Evolutionary conservation across 2,888 invertebrate genomes (phyloP), one percentile per base, ranked within the genome.

Genomic region (Latrodectus elegans): DNA sequence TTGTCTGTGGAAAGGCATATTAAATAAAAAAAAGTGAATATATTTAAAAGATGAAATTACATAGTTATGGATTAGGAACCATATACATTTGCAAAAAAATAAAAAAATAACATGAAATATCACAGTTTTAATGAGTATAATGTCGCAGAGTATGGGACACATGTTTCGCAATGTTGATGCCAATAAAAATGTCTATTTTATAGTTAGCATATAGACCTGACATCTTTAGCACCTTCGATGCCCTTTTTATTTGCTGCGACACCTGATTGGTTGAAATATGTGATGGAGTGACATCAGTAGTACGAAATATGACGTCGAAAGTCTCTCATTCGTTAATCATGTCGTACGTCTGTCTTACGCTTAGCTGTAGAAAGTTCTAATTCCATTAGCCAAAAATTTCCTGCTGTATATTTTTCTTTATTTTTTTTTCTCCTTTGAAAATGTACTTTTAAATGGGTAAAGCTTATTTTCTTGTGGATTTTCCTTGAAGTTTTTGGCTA

Each of bases 401-500:
- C 73, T 74, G 49, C 53, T 70, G 55, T 68, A 53, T 82, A 67
- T 38, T 80, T 82, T 81, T 81, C 67, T 73, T 73, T 81, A 38
- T 75, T 70, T 79, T 82, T 60, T 49, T 53, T 75, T 53, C 68
- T 60, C 55, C 74, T 38, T 67, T 75, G 68, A 67, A 75, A 74
- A 70, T 75, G 67, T n/a, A 74, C 55, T 82, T 75, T 74, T 75
- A 82, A 75, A 75, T 82, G 75, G 68, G 82, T 67, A 82, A 68
- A 60, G 52, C 67, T 65, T 82, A 82, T 82, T 82, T 82, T 82
- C 82, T 68, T 68, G 14, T n/a, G 53, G 68, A 64, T 53, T 84
- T 84, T 84, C 72, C 84, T 72, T 84, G 71, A 72, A 84, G 72
- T 70, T 84, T 81, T 84, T 72, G 78, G 78, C 76, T 84, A 84